phyloP scores from a whole-genome alignment of 2,113 vertebrate species.

The Hemichromis elongatus region DNA sequence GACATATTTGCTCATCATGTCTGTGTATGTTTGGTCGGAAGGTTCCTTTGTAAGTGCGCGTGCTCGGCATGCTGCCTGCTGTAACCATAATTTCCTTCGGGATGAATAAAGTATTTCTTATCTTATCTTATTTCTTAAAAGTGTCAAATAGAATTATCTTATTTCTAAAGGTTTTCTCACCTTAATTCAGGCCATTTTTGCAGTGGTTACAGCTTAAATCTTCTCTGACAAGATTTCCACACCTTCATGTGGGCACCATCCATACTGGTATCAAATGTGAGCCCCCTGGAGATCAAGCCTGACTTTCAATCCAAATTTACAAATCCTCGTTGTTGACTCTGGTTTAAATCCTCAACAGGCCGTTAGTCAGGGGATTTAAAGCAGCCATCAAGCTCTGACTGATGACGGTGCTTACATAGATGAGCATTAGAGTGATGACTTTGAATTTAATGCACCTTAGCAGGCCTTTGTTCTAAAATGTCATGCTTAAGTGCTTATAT shows the following conservation, averaged over 20 bases:
- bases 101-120: too few relatives aligned
- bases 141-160: rapidly evolving
- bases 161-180: not conserved
- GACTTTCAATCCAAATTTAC: not conserved
- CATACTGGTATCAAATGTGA: not conserved
- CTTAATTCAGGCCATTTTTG: not conserved
- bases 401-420: not conserved
- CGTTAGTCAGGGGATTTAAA: not conserved
- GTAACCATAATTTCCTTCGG: too few relatives aligned
- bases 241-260: not conserved
- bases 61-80: too few relatives aligned
- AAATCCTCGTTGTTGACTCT: not conserved
- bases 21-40: too few relatives aligned
- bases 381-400: not conserved
- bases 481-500: rapidly evolving
- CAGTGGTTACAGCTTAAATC: not conserved
- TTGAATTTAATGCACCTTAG: not conserved
- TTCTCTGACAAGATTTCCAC: not conserved
- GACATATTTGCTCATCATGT: not conserved
- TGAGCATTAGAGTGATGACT: not conserved
- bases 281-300: not conserved
- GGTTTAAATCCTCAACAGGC: slow-evolving; percentile 10
- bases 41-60: too few relatives aligned
- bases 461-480: not conserved
- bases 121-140: not conserved